Base-by-base conservation (phyloP, 1,140 invertebrate species). In the Leptinotarsa defecta region DNA sequence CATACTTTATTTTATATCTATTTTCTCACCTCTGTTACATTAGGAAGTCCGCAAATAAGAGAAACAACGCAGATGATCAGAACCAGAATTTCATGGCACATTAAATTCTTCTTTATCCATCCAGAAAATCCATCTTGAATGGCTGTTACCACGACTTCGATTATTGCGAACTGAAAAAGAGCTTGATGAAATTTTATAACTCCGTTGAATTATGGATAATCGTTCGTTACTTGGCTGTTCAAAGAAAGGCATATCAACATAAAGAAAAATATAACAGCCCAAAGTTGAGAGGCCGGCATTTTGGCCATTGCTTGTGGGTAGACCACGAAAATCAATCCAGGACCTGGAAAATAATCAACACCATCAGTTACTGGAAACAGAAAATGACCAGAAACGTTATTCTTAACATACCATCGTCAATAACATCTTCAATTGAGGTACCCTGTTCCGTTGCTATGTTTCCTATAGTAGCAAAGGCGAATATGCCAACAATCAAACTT, bases 131-230 rank as follows among this genome's bases (percentile, higher is more conserved):
- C 95, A 83, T 97, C 96, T 87, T 96, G 94, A 80, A 97, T 92
- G 1, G 95, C 95, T 3, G 95, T 97, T 0, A 96, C 93, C 1
- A 97, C 94, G 1, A 96, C 95, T 88, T 97, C 95, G 43, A 96
- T 94, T 71, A 95, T 94, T 5, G 94, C 94, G 88, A 95, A 95
- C 92, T 95, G 86, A 61, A 87, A 89, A 87, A 80, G 73, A 79
- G 72, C 79, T 80, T 68, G 73, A 79, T 80, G 70, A 82, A 74
- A 78, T 75, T 68, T 34, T 79, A 74, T 75, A 75, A 11, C 75
- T 76, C 65, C 52, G 63, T 22, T 57, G 49, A 52, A 27, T 6
- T 71, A 61, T 8, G 15, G 27, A 57, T 57, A 71, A 22, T 52
- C 20, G 68, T 71, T 67, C 48, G 17, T 85, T 89, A 96, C 95